Percentiles rank a stretch among this genome's conserved stretches.
These are phyloP conservation scores for Donacobius atricapilla DNA, from an alignment of 2,113 vertebrate species.

Conservation along the genomic window DNA sequence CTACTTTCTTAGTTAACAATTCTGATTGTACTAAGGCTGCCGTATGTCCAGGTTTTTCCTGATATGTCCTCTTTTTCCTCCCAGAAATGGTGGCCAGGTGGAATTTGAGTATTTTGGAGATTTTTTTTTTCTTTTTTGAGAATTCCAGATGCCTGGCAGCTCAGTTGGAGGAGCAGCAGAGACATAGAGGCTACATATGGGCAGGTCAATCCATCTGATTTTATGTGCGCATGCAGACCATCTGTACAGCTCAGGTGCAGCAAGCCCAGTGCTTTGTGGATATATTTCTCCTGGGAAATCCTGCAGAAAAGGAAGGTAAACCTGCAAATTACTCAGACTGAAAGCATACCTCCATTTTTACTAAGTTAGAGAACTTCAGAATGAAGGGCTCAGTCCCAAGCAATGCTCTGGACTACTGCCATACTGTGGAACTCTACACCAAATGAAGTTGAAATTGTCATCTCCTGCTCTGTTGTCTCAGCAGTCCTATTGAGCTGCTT, in stretches of 20 bases:
- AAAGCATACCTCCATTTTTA: not conserved
- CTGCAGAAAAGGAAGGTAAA: not conserved
- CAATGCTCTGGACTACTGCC: not conserved
- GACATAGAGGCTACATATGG: not conserved
- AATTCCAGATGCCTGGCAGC: constrained; percentile 43
- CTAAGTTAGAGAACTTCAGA: not conserved
- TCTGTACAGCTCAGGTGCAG: constrained; percentile 31
- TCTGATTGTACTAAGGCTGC: not conserved
- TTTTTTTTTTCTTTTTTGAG: not conserved
- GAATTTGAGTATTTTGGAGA: not conserved
- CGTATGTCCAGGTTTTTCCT: not conserved
- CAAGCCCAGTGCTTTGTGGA: not conserved
- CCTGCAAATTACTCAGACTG: not conserved
- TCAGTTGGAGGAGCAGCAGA: not conserved
- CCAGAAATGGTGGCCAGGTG: not conserved
- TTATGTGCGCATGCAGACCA: not conserved
- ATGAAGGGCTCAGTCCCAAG: not conserved
- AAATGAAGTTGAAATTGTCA: not conserved
- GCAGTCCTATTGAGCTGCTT: not conserved
- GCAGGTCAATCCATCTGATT: constrained; percentile 21
- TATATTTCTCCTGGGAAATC: not conserved
- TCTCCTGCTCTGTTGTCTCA: not conserved
- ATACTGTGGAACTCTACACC: not conserved
- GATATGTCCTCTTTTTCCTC: not conserved
- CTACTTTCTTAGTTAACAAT: not conserved